A percentile compares a stretch with the other conserved stretches of the same genome.
These are phyloP conservation scores for Hartigia nigra DNA, from an alignment of 2,888 invertebrate species.

Conservation along the genomic window DNA sequence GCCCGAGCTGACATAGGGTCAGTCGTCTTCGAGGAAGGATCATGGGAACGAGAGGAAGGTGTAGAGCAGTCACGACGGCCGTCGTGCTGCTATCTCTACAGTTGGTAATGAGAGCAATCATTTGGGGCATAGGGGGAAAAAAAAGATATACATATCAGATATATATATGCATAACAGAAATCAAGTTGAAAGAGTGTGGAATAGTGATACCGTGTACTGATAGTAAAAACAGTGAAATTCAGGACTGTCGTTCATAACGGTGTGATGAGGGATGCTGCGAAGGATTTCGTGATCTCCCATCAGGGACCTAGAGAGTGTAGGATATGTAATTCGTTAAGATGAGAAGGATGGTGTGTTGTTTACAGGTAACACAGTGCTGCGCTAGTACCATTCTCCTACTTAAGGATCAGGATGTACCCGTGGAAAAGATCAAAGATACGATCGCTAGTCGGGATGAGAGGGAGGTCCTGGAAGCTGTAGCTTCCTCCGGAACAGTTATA, in stretches of 20 bases:
- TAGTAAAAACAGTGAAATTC: background rate
- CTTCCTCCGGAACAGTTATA: background rate
- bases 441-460: background rate
- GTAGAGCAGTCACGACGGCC: background rate
- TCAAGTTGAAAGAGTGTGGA: background rate
- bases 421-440: background rate
- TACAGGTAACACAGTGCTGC: background rate
- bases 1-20: constrained; percentile 31
- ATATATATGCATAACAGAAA: background rate
- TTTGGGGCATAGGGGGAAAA: background rate
- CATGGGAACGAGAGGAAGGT: constrained; percentile 35
- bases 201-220: background rate
- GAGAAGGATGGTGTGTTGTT: background rate
- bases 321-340: background rate
- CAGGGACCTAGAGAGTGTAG: background rate
- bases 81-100: background rate
- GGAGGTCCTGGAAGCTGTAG: background rate
- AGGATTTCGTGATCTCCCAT: background rate
- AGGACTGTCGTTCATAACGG: background rate
- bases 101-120: constrained; percentile 3
- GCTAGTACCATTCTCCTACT: constrained; percentile 1
- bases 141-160: background rate
- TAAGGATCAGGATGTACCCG: constrained; percentile 1
- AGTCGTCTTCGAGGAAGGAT: constrained; percentile 39
- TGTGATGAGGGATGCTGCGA: background rate